Percentiles rank a stretch among this genome's conserved stretches.
Evolutionary conservation across 2,113 vertebrate genomes (phyloP).

Genomic region (Stegostoma tigrinum): DNA sequence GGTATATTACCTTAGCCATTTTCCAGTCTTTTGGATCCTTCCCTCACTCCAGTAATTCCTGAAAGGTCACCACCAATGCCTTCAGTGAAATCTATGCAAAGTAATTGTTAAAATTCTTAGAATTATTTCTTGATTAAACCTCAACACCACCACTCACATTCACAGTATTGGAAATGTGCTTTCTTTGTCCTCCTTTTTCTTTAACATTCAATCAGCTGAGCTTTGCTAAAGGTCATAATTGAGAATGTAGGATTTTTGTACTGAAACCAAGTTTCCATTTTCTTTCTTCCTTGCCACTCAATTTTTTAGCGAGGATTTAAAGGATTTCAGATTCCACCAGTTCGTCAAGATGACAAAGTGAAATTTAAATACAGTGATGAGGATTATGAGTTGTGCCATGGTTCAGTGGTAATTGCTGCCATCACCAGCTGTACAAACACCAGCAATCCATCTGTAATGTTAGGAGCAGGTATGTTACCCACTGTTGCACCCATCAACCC

Average conservation of each 20-base stretch:
- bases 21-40: no score
- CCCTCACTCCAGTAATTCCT: no score
- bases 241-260: neutral
- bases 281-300: neutral
- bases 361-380: conserved; percentile 67
- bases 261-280: neutral
- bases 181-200: neutral
- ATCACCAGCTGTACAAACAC: conserved; percentile 99
- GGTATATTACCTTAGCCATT: no score
- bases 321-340: conserved; percentile 77
- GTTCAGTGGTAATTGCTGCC: conserved; percentile 91
- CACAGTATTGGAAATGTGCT: neutral
- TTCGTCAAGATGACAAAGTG: conserved; percentile 52
- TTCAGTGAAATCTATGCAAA: neutral
- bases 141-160: neutral
- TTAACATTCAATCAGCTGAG: neutral
- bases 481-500: neutral
- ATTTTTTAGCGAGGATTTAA: conserved; percentile 87
- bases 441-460: conserved; percentile 96
- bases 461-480: conserved; percentile 74
- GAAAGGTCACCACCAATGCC: no score
- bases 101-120: neutral
- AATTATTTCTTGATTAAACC: neutral
- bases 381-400: conserved; percentile 72
- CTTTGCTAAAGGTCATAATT: neutral